Base-by-base conservation (phyloP, 2,113 vertebrate genomes). In the Ceyx margarethae region DNA sequence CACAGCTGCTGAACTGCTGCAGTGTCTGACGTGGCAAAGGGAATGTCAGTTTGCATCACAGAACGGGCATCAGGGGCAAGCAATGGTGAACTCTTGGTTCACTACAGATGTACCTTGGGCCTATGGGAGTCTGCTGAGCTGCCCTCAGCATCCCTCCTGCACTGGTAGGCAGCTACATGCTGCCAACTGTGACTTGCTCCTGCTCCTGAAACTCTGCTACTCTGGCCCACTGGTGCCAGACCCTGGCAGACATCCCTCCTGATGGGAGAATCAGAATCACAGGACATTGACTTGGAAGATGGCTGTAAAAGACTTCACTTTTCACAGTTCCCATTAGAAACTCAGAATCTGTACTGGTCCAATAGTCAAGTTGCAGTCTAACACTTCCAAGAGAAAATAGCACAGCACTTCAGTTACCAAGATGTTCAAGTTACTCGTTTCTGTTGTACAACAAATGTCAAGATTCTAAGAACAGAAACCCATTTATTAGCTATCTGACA, bases 401-500 rank as follows among this genome's bases (percentile, higher is more conserved):
- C 48, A 22, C 29, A 71, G 65, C 37, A 48, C 57, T 71, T 46
- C 43, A 40, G 40, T 83, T 83, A 89, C 60, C 37, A 74, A 87
- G 64, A 71, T 35, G 33, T 65, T 94, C 57, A 67, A 62, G n/a
- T 95, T 95, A 88, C 94, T 90, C 0, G 0, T 85, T 94, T 84
- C 76, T 91, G 57, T 29, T 40, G 20, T 40, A 45, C 5, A 48
- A n/a, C 18, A 40, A 80, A 71, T 42, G 37, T 46, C 85, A 60
- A 60, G 68, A 43, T 45, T 67, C 62, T 21, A 45, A 83, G 48
- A 53, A 89, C 77, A 95, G 50, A 93, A 78, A 48, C 15, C 51
- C 65, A 93, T 93, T 96, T 90, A 90, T 90, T 86, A 86, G 29
- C 40, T 95, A 85, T 85, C 87, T 94, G 65, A 67, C 35, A 91